Conservation (phyloP, 2,113 vertebrate species). For the Erythrocercus mccallii region DNA sequence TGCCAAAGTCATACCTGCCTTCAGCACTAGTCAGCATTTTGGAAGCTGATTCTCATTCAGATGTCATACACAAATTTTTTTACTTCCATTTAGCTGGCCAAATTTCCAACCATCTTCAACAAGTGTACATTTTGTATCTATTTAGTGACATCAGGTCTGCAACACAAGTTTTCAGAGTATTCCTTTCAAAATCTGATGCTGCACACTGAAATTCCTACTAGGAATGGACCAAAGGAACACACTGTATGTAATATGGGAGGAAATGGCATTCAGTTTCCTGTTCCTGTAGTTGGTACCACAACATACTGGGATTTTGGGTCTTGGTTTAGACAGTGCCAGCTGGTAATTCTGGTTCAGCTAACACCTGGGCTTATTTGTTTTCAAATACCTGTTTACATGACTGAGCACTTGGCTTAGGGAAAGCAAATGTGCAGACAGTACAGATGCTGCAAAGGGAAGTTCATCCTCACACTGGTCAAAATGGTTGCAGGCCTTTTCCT, state of each 20-base stretch:
- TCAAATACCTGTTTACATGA: neutral
- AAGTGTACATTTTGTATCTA: neutral
- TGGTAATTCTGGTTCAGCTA: neutral
- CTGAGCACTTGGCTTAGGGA: neutral
- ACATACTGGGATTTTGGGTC: neutral
- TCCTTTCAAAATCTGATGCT: neutral
- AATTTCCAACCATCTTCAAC: neutral
- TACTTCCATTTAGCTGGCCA: neutral
- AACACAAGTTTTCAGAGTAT: neutral
- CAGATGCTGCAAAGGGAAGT: neutral
- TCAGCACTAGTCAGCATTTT: neutral
- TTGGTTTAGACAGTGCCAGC: neutral
- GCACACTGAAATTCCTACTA: neutral
- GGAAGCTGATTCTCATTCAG: neutral
- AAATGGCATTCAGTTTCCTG: neutral
- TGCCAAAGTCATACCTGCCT: neutral
- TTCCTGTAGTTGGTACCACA: neutral
- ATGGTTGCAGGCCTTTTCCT: neutral
- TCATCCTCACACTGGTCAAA: neutral
- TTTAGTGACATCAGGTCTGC: neutral
- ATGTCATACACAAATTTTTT: neutral
- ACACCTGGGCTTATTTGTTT: neutral
- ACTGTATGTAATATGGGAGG: neutral
- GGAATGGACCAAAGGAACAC: neutral
- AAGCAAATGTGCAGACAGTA: neutral